Evolutionary conservation across 2,113 vertebrate genomes (phyloP).

Genomic region (Phrynocephalus versicolor): DNA sequence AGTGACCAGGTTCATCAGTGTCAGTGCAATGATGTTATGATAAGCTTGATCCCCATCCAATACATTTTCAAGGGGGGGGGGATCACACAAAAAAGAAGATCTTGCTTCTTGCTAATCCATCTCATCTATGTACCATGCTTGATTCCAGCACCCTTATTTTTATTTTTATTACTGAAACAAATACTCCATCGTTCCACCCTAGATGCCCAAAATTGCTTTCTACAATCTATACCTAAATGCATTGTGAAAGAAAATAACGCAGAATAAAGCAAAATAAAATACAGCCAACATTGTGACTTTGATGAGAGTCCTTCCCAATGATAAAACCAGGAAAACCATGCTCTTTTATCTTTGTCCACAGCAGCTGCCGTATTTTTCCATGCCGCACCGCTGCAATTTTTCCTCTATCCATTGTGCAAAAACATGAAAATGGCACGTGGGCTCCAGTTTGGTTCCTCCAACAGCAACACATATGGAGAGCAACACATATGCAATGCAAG

Average conservation of each 20-base stretch:
- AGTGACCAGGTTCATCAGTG: neutral
- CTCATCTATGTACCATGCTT: neutral
- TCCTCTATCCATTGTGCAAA: accelerated
- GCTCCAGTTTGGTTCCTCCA: neutral
- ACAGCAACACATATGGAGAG: accelerated
- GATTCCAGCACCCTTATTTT: no score
- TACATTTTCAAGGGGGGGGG: no score
- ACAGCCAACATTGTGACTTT: neutral
- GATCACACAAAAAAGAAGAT: no score
- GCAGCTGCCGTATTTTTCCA: neutral
- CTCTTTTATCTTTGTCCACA: neutral
- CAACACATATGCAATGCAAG: accelerated
- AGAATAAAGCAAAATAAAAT: neutral
- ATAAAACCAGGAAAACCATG: neutral
- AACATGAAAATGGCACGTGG: accelerated
- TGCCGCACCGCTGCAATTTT: neutral
- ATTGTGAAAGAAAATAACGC: neutral
- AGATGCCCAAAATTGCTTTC: neutral
- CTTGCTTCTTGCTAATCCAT: neutral
- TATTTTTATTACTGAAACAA: neutral
- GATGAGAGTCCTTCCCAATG: neutral
- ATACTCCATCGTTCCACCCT: neutral
- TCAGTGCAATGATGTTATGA: no score
- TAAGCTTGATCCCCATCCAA: no score
- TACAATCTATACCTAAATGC: neutral